These are phyloP conservation scores for Xanthostigma xanthostigma DNA, from an alignment of 2,888 invertebrate species.

Conservation along the genomic window DNA sequence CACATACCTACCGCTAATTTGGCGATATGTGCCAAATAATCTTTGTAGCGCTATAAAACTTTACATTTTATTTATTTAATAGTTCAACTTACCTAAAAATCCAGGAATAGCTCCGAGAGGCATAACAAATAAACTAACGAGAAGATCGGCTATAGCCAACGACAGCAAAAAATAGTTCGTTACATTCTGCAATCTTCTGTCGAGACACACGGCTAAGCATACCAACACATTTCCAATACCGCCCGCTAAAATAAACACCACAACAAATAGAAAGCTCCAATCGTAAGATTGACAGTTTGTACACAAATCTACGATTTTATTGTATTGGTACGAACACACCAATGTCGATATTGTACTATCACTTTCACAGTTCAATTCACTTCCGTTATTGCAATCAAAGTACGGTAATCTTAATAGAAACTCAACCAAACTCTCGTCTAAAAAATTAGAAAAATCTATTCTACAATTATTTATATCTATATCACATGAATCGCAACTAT, in stretches of 20 bases:
- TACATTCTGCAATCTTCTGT: slow-evolving; percentile 81
- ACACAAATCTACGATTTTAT: too few species aligned
- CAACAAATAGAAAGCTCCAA: slow-evolving; percentile 73
- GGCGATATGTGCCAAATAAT: background rate
- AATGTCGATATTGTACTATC: too few species aligned
- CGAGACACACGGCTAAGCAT: slow-evolving; percentile 81
- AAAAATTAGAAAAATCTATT: too few species aligned
- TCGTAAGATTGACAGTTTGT: slow-evolving; percentile 32
- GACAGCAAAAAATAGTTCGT: slow-evolving; percentile 93
- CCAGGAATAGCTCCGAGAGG: slow-evolving; percentile 88
- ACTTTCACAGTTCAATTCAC: too few species aligned
- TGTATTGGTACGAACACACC: too few species aligned
- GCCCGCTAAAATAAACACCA: slow-evolving; percentile 75
- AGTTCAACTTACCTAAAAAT: slow-evolving; percentile 63
- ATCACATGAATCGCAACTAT: too few species aligned
- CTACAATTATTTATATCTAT: too few species aligned
- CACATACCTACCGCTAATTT: too few species aligned
- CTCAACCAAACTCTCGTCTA: too few species aligned
- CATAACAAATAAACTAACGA: slow-evolving; percentile 91
- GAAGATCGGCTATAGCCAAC: slow-evolving; percentile 81
- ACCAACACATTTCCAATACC: slow-evolving; percentile 85
- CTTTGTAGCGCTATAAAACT: background rate
- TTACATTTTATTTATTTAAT: background rate
- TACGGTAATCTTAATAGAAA: too few species aligned
- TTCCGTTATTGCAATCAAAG: too few species aligned